These are phyloP conservation scores for Dasysyrphus tricinctus DNA, from an alignment of 2,888 invertebrate genomes.

Conservation along the genomic window DNA sequence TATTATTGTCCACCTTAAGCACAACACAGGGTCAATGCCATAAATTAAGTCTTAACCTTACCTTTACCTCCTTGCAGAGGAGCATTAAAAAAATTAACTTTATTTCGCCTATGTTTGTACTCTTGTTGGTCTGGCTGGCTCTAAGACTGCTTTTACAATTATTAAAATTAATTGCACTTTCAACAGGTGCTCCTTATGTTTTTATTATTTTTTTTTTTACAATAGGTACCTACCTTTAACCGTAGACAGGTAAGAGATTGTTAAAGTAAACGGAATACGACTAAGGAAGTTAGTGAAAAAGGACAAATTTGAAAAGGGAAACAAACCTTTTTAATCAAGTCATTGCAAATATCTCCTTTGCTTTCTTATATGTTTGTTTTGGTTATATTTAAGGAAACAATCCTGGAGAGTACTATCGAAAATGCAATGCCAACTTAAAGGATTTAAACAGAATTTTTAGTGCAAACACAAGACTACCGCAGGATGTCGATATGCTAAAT, in stretches of 20 bases:
- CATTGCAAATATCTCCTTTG: no score
- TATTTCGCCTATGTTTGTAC: background rate
- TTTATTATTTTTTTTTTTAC: background rate
- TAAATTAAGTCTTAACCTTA: slow-evolving; percentile 56
- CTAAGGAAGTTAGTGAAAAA: background rate
- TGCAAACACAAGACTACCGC: no score
- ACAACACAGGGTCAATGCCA: slow-evolving; percentile 44
- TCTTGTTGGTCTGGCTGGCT: background rate
- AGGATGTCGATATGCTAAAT: no score
- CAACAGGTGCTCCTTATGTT: slow-evolving; percentile 57
- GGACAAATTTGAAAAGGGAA: background rate
- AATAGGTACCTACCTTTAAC: background rate
- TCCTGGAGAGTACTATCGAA: no score
- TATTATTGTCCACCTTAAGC: slow-evolving; percentile 18
- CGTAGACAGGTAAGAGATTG: background rate
- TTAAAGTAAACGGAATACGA: background rate
- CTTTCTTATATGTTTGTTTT: no score
- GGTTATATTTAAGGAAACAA: no score
- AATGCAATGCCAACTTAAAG: no score
- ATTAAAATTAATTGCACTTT: slow-evolving; percentile 72
- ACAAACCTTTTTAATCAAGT: background rate
- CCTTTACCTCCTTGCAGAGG: slow-evolving; percentile 20
- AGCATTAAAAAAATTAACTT: slow-evolving; percentile 51
- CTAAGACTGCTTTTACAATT: slow-evolving; percentile 55
- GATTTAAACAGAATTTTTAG: no score